Percentiles rank a stretch among this genome's conserved stretches.
phyloP scores from a whole-genome alignment of 2,113 vertebrate species.

The Myrmophylax atrothorax region DNA sequence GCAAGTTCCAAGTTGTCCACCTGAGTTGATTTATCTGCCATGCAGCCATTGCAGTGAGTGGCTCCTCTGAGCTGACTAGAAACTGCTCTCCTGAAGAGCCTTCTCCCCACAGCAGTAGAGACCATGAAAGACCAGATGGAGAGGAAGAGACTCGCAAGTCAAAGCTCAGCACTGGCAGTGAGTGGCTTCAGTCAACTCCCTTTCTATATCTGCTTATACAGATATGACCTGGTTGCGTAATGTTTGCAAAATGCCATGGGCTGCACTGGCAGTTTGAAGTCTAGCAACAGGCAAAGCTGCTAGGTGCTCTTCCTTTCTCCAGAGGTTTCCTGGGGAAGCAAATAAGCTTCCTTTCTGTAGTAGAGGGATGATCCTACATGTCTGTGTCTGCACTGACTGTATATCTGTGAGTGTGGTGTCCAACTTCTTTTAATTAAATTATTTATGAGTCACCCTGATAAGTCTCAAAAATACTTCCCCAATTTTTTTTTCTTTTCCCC shows the following conservation, averaged over 20 bases:
- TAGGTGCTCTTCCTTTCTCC: background rate
- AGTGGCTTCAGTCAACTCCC: background rate
- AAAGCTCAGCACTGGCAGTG: background rate
- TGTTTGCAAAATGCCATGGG: background rate
- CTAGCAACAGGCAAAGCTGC: background rate
- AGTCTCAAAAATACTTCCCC: background rate
- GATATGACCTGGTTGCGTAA: background rate
- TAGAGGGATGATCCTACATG: background rate
- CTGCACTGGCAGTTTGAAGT: background rate
- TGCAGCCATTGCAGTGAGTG: background rate
- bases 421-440: background rate
- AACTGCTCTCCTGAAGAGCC: background rate
- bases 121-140: background rate
- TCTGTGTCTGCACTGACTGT: background rate
- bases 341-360: background rate
- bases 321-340: background rate
- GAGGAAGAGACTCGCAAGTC: background rate
- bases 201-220: background rate
- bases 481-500: background rate
- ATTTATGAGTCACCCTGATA: background rate
- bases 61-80: background rate
- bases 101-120: background rate
- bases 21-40: background rate
- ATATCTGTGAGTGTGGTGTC: background rate
- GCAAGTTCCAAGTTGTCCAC: background rate